Evolutionary conservation across 2,888 invertebrate species (phyloP), one percentile per base, ranked within the genome.

Genomic region (Ariolimax columbianus): DNA sequence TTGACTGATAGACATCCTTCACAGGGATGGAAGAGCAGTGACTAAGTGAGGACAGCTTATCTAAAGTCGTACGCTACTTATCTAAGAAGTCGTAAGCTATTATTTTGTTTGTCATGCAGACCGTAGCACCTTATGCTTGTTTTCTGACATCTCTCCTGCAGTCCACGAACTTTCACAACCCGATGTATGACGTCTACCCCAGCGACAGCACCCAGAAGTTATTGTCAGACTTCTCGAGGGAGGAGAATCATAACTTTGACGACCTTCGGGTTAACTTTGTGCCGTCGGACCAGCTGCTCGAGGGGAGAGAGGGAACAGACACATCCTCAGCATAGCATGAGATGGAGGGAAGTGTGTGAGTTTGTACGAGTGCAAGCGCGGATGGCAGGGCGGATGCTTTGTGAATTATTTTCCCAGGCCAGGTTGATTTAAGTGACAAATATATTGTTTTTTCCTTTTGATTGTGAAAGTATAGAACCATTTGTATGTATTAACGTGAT

Each of bases 121-220:
- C 47, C 17, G 47, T 47, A 11, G 47, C 17, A n/a, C n/a, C n/a
- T n/a, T n/a, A n/a, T n/a, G n/a, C n/a, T n/a, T n/a, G n/a, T n/a
- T n/a, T n/a, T n/a, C n/a, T n/a, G n/a, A n/a, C 17, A 47, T 33
- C 30, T 40, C 40, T 1, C 30, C 30, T 30, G 83, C 91, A 92
- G 92, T 88, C 98, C 82, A 95, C 94, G 38, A 98, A 99, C 95
- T 99, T 99, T 95, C 97, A 97, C 92, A 99, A 99, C 95, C 99
- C 99, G 77, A 98, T 99, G 97, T 99, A 99, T 94, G 99, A 99
- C 93, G 97, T 95, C 90, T 94, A 95, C 88, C 87, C 83, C 72
- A 84, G 40, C 40, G 89, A 89, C 55, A 89, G 89, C 85, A 88
- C 88, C 40, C 89, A 89, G 77, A 89, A 88, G 77, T 68, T 90